Evolutionary conservation across 2,888 invertebrate species (phyloP), one percentile per base, ranked within the genome.

Genomic region (Euspilapteryx auroguttella): DNA sequence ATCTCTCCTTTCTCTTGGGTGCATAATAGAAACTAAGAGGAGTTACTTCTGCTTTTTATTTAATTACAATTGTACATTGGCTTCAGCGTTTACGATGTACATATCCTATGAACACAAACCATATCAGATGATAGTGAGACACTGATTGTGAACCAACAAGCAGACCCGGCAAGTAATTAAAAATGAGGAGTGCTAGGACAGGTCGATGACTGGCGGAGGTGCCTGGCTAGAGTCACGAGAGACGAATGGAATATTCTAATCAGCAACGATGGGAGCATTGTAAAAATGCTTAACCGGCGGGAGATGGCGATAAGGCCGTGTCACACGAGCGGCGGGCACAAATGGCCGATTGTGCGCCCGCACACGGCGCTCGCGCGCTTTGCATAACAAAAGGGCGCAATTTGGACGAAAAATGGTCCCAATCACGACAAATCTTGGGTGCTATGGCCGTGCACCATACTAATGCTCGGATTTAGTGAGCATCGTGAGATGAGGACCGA

Each of bases 321-420:
- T 63, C 59, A 61, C 65, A 59, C 61, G 53, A 54, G 51, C 45
- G 48, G 46, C 45, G 49, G 50, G 49, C 61, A 54, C 51, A 59
- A 57, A 59, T 62, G 56, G 56, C 49, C 61, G 63, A 54, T 55
- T 54, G 62, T 52, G 47, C 37, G 65, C 53, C 73, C 73, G 71
- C 73, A 75, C 73, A 75, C 71, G 58, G 71, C 59, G 71, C 56
- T 46, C 49, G 55, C 64, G 62, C 68, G 63, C 69, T 73, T 71
- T 71, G 73, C 73, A 71, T 73, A 66, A 75, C 71, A n/a, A 75
- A 75, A 73, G 64, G 58, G 54, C 54, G 68, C 69, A 75, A 71
- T 75, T 75, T 71, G 71, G 71, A 66, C 51, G 69, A 66, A 68
- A 73, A 71, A 75, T 71, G 66, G 62, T 45, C 53, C 41, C 68